These are phyloP conservation scores for Knipowitschia caucasica DNA, from an alignment of 2,797 vertebrate genomes.

Conservation along the genomic window DNA sequence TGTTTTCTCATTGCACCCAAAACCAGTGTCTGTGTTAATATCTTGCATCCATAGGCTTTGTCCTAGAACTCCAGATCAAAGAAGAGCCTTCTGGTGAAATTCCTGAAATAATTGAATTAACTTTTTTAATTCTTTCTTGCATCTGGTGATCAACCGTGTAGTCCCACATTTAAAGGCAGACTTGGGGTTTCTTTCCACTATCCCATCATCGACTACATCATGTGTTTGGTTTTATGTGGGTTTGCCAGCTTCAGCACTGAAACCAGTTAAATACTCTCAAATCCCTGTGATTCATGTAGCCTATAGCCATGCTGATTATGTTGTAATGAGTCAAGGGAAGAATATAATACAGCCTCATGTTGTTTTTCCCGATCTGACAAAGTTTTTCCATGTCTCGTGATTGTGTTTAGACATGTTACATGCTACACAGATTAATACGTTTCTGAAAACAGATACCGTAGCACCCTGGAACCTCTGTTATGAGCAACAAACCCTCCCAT, in stretches of 20 bases:
- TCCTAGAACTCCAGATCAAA: not conserved
- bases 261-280: not conserved
- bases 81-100: not conserved
- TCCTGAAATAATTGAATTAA: not conserved
- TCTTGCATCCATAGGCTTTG: not conserved
- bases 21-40: too few species aligned
- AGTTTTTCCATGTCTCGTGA: conserved; percentile 1
- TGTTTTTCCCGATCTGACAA: conserved; percentile 1
- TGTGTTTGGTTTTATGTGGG: not conserved
- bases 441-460: conserved; percentile 22
- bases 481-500: conserved; percentile 43
- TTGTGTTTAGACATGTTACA: conserved; percentile 1
- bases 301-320: not conserved
- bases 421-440: conserved; percentile 21
- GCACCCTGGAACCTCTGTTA: conserved; percentile 31
- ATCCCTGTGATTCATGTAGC: conserved; percentile 9
- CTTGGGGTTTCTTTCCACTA: not conserved
- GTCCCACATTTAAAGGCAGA: not conserved
- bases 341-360: not conserved
- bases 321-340: not conserved
- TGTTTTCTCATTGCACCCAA: not conserved
- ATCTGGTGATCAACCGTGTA: not conserved
- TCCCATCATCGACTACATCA: not conserved
- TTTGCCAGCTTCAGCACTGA: not conserved
- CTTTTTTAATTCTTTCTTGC: not conserved